phyloP scores from a whole-genome alignment of 2,888 invertebrate genomes.

The Lamproptera curius region DNA sequence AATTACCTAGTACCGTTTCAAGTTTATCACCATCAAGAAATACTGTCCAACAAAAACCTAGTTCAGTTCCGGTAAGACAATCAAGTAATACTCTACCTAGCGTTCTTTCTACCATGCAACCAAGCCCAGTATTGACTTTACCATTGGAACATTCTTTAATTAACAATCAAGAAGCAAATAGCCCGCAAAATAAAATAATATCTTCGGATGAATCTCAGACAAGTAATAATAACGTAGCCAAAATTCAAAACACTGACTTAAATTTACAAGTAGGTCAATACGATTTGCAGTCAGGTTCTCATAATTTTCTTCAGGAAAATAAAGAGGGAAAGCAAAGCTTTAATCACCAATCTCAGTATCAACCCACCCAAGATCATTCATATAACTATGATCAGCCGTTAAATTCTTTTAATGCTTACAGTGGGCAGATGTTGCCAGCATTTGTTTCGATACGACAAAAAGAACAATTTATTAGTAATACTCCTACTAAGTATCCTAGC shows the following conservation, averaged over 20 bases:
- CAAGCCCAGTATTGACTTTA: conserved; percentile 44
- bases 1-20: conserved; percentile 6
- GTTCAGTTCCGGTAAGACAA: conserved; percentile 4
- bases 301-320: conserved; percentile 28
- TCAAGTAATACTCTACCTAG: background rate
- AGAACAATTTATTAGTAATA: conserved; percentile 23
- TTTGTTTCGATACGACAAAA: conserved; percentile 19
- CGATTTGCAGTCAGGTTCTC: conserved; percentile 5
- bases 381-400: conserved; percentile 55
- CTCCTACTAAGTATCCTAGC: conserved; percentile 29
- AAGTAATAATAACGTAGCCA: background rate
- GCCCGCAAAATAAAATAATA: no score
- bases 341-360: conserved; percentile 30
- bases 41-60: conserved; percentile 2
- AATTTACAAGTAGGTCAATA: conserved; percentile 19
- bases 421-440: conserved; percentile 32
- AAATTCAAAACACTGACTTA: conserved; percentile 17
- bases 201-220: no score
- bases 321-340: conserved; percentile 35
- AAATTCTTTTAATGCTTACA: conserved; percentile 38
- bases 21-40: background rate
- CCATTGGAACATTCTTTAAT: conserved; percentile 35
- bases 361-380: conserved; percentile 40
- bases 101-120: conserved; percentile 33
- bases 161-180: background rate